Base-by-base conservation (phyloP, 2,888 invertebrate genomes). In the Limnephilus auricula region DNA sequence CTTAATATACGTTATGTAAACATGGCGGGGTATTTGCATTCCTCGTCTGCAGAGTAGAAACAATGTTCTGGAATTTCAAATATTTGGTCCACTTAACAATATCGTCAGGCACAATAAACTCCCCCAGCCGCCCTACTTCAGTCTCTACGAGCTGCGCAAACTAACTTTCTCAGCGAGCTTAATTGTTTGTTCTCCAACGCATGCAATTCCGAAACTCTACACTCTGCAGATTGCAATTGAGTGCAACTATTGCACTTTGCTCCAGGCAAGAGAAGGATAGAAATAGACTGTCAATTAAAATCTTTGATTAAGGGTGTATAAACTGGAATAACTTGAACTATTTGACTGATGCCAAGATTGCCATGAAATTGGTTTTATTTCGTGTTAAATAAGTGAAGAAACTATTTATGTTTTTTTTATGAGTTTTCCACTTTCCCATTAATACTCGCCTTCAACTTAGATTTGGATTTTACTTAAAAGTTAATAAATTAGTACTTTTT, bases 151-250 rank as follows among this genome's bases (percentile, higher is more conserved):
- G 34, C 50, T 45, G 37, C 18, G 65, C 40, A 86, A 90, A 90
- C 84, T 90, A 90, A 90, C 84, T 90, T 90, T 87, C n/a, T 79
- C 90, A 45, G 79, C 32, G 31, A n/a, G 79, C 86, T 85, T 90
- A 86, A 90, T 90, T 90, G 90, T 90, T 90, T 90, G 45, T 65
- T 87, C 87, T 37, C 80, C n/a, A 87, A 87, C 90, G 90, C 90
- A 90, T 90, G 86, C 86, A 86, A 50, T 50, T 86, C 86, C 31
- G 30, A 85, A 85, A 85, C 50, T 45, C 50, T 85, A 45, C 85
- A 45, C 85, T 85, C 6, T 30, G 50, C 86, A 15, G 50, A 86
- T 45, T 50, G 50, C 50, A 86, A 65, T 86, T 50, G 86, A 45
- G 86, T 45, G 50, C 86, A 86, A 65, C 65, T 50, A 50, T 15